These are phyloP conservation scores for Piprites chloris DNA, from an alignment of 2,113 vertebrate species.

Conservation along the genomic window DNA sequence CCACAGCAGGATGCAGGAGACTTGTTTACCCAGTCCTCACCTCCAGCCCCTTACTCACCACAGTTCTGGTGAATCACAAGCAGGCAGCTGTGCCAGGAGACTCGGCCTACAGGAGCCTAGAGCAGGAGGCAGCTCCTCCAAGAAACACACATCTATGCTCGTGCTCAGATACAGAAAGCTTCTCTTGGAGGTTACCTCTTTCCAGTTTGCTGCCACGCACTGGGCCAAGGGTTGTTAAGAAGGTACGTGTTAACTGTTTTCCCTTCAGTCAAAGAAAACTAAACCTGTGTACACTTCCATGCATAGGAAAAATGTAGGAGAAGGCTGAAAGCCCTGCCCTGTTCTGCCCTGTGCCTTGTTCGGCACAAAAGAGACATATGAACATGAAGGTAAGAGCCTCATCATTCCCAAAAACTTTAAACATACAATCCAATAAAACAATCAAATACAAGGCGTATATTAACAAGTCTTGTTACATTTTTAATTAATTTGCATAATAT, in stretches of 20 bases:
- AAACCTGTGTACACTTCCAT: background rate
- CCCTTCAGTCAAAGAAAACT: background rate
- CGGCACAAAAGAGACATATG: background rate
- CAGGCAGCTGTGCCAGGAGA: background rate
- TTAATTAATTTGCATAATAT: background rate
- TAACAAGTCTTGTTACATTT: background rate
- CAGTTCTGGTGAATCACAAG: background rate
- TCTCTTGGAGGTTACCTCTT: background rate
- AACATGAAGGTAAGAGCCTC: background rate
- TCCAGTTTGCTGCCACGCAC: background rate
- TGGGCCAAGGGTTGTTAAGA: background rate
- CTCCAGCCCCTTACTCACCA: background rate
- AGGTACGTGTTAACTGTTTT: background rate
- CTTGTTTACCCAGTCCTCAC: background rate
- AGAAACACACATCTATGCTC: fast-evolving
- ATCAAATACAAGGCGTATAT: background rate
- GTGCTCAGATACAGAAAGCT: fast-evolving
- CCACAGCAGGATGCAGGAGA: background rate
- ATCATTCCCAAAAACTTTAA: background rate
- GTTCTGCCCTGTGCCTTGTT: too few relatives aligned
- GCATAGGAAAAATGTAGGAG: background rate
- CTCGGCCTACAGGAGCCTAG: background rate
- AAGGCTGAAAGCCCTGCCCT: background rate
- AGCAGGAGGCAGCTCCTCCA: background rate
- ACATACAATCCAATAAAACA: background rate